A percentile compares a stretch with the other conserved stretches of the same genome.
These are phyloP conservation scores for Clavelina lepadiformis DNA, from an alignment of 23 tunicate genomes.

Conservation along the genomic window DNA sequence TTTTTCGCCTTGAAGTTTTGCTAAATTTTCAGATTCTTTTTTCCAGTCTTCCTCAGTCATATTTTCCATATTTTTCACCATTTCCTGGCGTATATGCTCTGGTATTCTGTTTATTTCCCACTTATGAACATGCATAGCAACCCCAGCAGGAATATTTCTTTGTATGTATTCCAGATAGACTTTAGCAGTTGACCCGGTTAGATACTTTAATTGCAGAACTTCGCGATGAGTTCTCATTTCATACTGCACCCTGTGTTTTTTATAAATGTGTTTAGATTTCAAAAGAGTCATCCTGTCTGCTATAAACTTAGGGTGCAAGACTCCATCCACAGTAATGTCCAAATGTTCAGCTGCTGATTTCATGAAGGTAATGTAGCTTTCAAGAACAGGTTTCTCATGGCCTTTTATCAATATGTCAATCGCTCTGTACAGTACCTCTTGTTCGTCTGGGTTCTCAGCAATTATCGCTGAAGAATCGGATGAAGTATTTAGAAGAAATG, in stretches of 20 bases:
- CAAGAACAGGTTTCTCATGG: conserved; percentile 65
- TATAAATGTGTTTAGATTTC: conserved; percentile 55
- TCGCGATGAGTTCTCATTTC: conserved; percentile 69
- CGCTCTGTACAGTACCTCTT: conserved; percentile 43
- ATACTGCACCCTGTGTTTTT: conserved; percentile 82
- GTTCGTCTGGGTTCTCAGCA: no score
- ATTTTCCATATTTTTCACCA: conserved; percentile 44
- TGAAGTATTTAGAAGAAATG: no score
- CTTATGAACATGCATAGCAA: conserved; percentile 92
- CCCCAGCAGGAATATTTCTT: conserved; percentile 86
- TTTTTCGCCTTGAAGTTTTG: conserved; percentile 21
- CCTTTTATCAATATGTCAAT: conserved; percentile 76
- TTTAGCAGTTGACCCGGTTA: conserved; percentile 79
- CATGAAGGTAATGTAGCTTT: conserved; percentile 58
- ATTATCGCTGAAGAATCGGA: no score
- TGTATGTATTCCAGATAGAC: conserved; percentile 74
- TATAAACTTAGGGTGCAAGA: conserved; percentile 62
- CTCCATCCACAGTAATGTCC: conserved; percentile 54
- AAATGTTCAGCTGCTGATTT: conserved; percentile 52
- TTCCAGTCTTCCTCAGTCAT: conserved; percentile 73
- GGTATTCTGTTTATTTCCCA: conserved; percentile 70
- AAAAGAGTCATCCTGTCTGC: conserved; percentile 65
- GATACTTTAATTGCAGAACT: conserved; percentile 67
- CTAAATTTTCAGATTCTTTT: conserved; percentile 6
- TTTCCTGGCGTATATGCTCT: conserved; percentile 47